Evolutionary conservation across 2,113 vertebrate species (phyloP), one percentile per base, ranked within the genome.

Genomic region (Nothoprocta perdicaria): DNA sequence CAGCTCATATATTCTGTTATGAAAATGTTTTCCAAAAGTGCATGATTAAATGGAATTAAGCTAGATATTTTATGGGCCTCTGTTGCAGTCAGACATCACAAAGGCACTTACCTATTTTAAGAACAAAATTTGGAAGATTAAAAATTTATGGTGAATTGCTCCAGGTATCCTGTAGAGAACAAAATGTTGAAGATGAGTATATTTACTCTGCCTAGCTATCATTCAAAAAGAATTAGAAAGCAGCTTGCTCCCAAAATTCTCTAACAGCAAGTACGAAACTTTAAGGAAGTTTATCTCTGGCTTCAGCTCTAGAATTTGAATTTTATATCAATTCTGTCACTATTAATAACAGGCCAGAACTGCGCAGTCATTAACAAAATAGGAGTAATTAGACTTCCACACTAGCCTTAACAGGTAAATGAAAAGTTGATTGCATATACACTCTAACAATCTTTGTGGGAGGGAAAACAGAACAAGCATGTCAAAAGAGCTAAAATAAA

Each of bases 191-290:
- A 84, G 40, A 80, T 69, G 5, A 77, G 10, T 45, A 3, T 58
- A 58, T 74, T 77, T 79, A 31, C 31, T 58, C 76, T 67, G 55
- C 22, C 31, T 43, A 65, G 43, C 3, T 71, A 72, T 77, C n/a
- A 68, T 66, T 75, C 60, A 89, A 63, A 74, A 87, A 92, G 45
- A 89, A 61, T 86, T 68, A 79, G 52, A 66, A 84, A 66, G 27
- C 23, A 75, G 45, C 38, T 81, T 86, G 67, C 69, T 76, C n/a
- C 13, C 11, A 0, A 1, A 71, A 12, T 9, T 46, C 24, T 5
- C 17, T 89, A 72, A 48, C 6, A 80, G 41, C 12, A 74, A 83
- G 38, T 61, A 68, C 12, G 45, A 33, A 68, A 17, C 29, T 61
- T 82, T 84, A 69, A 63, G 9, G 24, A 22, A 53, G 29, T 48